Evolutionary conservation across 2,113 vertebrate species (phyloP), one percentile per base, ranked within the genome.

Genomic region (Numenius arquata): DNA sequence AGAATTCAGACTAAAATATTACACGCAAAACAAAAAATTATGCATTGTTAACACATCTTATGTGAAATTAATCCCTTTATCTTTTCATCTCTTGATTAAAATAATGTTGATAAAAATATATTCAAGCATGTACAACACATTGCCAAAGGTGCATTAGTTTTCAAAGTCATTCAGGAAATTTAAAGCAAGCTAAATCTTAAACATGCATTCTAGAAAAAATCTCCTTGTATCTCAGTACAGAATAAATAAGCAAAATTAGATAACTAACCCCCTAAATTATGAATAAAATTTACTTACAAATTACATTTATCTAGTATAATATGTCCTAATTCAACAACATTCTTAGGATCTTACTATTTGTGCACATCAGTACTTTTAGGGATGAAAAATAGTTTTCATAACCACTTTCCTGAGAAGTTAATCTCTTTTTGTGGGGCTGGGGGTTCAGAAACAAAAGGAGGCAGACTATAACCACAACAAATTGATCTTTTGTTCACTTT

Each of bases 401-500:
- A 2, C 3, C 1, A 13, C 5, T 66, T 77, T 76, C 40, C 30
- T 62, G 21, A 77, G 72, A 83, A 65, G 1, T 15, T 9, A 30
- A 29, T 10, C 1, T 53, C 3, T 83, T 85, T 73, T 45, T 32
- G 4, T 47, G 20, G 8, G 0, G 0, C 21, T 78, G 30, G 2
- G 12, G 5, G 1, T 61, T 88, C 15, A 65, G 32, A 65, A 48
- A 47, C 2, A 10, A 5, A 41, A 50, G 3, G 12, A 75, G 4
- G 16, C 65, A 6, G 22, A 10, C 8, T 77, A 56, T 29, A 56
- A 62, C 5, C 1, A 38, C 29, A 53, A 55, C 8, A 1, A 80
- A 53, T 40, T 45, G 30, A 29, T 34, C 5, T 85, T 70, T 56
- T 72, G 7, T 14, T 66, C 8, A 20, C 1, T 91, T 89, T 63